phyloP scores from a whole-genome alignment of 2,113 vertebrate genomes.

The Plecotus auritus region DNA sequence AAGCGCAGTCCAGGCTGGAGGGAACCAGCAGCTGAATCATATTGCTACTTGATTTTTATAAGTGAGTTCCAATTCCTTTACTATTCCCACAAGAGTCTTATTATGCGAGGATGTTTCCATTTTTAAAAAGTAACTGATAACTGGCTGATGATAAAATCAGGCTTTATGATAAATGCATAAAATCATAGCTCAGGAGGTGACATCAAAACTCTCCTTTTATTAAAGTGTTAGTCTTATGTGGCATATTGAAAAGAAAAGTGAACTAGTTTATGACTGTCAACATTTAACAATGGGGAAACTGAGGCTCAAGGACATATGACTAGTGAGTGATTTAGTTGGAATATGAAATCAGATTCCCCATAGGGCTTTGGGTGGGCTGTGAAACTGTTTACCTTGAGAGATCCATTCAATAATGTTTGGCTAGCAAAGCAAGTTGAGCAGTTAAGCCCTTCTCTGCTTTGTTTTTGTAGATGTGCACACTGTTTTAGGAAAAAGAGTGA shows the following conservation, averaged over 20 bases:
- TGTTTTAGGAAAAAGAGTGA: neutral
- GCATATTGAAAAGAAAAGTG: neutral
- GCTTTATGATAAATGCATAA: slow-evolving; percentile 30
- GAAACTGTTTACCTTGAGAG: neutral
- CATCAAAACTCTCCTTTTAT: neutral
- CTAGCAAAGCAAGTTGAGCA: neutral
- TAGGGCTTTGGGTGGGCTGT: neutral
- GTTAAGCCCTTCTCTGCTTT: neutral
- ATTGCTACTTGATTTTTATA: slow-evolving; percentile 48
- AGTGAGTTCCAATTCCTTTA: slow-evolving; percentile 51
- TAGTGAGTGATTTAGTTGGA: neutral
- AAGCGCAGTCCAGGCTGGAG: slow-evolving; percentile 46
- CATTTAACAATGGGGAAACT: neutral
- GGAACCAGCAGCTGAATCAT: slow-evolving; percentile 32
- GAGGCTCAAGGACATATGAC: neutral
- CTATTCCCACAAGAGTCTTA: neutral
- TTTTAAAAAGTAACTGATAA: neutral
- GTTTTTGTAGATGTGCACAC: neutral
- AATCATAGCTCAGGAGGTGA: neutral
- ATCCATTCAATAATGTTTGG: neutral
- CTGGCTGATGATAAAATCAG: slow-evolving; percentile 42
- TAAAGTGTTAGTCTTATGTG: neutral
- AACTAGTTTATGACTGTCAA: neutral
- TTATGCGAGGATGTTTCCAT: neutral
- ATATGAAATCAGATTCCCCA: neutral